Percentiles rank a stretch among this genome's conserved stretches.
Conservation (phyloP, 2,113 vertebrate genomes). For the Romanogobio albipinnatus region DNA sequence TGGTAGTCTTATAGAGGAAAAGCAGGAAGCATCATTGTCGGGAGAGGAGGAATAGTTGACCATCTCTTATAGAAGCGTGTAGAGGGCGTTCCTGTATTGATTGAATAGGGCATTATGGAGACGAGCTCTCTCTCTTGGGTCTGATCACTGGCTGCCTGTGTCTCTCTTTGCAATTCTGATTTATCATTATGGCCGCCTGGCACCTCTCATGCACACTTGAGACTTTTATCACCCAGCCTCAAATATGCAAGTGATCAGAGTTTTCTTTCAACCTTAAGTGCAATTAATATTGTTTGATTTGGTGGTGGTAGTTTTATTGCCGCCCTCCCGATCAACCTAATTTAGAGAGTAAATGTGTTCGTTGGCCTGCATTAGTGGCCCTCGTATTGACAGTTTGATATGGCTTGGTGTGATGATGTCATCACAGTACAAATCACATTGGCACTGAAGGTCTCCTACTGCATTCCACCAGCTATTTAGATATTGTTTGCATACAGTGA, state of each 20-base stretch:
- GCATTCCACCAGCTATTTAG: not conserved
- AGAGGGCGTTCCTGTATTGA: slow-evolving; percentile 54
- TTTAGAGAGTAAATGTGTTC: slow-evolving; percentile 27
- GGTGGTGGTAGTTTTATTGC: slow-evolving; percentile 48
- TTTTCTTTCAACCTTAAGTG: slow-evolving; percentile 46
- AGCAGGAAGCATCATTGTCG: not conserved
- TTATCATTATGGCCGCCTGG: slow-evolving; percentile 55
- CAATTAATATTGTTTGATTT: slow-evolving; percentile 59
- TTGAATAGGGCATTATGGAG: slow-evolving; percentile 49
- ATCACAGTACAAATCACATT: slow-evolving; percentile 40
- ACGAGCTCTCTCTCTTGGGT: slow-evolving; percentile 46
- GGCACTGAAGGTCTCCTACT: not conserved
- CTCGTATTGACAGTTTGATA: slow-evolving; percentile 48
- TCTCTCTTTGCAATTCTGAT: slow-evolving; percentile 49
- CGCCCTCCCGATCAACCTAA: not conserved
- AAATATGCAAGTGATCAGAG: slow-evolving; percentile 47
- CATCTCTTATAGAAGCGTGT: slow-evolving; percentile 17
- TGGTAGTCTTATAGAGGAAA: not conserved
- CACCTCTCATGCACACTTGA: slow-evolving; percentile 53
- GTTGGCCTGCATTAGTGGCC: not conserved
- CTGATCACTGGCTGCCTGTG: slow-evolving; percentile 42
- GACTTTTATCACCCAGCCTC: slow-evolving; percentile 49
- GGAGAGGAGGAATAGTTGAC: slow-evolving; percentile 3
- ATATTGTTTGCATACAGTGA: not conserved
- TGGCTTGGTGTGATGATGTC: slow-evolving; percentile 41